Base-by-base conservation (phyloP, 2,797 vertebrate species). In the Peromyscus attwateri region DNA sequence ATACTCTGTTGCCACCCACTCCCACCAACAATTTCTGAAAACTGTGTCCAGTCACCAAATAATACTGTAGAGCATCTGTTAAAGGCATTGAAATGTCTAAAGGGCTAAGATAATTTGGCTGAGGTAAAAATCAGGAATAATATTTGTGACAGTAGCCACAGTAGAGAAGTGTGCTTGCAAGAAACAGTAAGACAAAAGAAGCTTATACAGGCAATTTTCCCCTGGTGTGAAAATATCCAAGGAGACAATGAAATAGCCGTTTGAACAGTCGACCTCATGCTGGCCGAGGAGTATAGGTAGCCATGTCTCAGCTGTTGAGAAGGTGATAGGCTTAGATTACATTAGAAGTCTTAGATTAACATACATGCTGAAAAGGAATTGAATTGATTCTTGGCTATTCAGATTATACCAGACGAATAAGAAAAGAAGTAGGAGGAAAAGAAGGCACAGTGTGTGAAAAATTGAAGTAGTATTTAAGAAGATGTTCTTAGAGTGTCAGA, bases 1-100 rank as follows among this genome's bases (percentile, higher is more conserved):
- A 94, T 91, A 83, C 49, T 95, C 95, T 96, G 95, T 97, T 97
- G 97, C 95, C 85, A 95, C 88, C 95, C 60, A 43, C 40, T 97
- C 92, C 73, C 71, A 97, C 95, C 97, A 97, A 97, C 96, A 97
- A 97, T 31, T 64, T 87, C 87, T 95, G 95, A 91, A 93, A 96
- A 89, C 92, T 92, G 87, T 83, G 52, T 88, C 64, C 23, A 96
- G 73, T 57, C 85, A 88, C 89, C 88, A 88, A 91, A 83, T 96
- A 95, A 97, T 89, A 96, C 79, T 97, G 88, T 66, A 87, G 70
- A 96, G 89, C 96, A 98, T 91, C 96, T 97, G 95, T 94, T 97
- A 68, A n/a, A 91, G 84, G 17, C 95, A 95, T 93, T 96, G 91
- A 87, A 95, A 94, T 96, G 80, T 94, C 88, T 94, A 94, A 95